Conservation (phyloP, 2,888 invertebrate species). For the Perizoma affinitatum region DNA sequence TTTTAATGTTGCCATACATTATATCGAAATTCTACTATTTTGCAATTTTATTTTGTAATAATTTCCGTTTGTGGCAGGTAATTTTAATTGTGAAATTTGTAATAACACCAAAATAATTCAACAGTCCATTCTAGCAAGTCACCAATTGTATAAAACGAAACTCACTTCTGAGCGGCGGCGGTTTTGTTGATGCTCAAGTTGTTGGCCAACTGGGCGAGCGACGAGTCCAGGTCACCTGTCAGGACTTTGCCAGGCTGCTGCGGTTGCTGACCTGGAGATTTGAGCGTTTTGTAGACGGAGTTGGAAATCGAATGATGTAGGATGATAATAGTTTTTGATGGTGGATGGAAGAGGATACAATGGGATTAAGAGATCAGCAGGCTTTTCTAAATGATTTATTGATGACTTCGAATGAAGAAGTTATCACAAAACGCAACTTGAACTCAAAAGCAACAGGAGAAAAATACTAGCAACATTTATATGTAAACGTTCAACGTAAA, state of each 20-base stretch:
- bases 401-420: not conserved
- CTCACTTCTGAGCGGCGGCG: slow-evolving; percentile 88
- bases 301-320: not conserved
- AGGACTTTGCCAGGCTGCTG: slow-evolving; percentile 88
- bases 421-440: not conserved
- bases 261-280: slow-evolving; percentile 63
- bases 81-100: no score
- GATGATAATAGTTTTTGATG: not conserved
- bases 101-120: slow-evolving; percentile 24
- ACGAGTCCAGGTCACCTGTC: slow-evolving; percentile 96
- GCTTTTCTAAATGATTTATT: not conserved
- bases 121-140: slow-evolving; percentile 15
- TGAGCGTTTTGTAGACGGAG: slow-evolving; percentile 15
- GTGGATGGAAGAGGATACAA: not conserved
- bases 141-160: slow-evolving; percentile 7
- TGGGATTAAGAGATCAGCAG: not conserved
- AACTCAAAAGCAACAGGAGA: not conserved
- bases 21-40: slow-evolving; percentile 7
- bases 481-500: not conserved
- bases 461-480: not conserved
- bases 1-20: slow-evolving; percentile 8
- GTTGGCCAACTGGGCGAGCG: slow-evolving; percentile 96
- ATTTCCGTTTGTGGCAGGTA: no score
- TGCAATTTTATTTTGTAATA: not conserved
- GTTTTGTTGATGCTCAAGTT: slow-evolving; percentile 95